Evolutionary conservation across 2,797 vertebrate genomes (phyloP), one percentile per base, ranked within the genome.

Genomic region (Etheostoma nigrum): DNA sequence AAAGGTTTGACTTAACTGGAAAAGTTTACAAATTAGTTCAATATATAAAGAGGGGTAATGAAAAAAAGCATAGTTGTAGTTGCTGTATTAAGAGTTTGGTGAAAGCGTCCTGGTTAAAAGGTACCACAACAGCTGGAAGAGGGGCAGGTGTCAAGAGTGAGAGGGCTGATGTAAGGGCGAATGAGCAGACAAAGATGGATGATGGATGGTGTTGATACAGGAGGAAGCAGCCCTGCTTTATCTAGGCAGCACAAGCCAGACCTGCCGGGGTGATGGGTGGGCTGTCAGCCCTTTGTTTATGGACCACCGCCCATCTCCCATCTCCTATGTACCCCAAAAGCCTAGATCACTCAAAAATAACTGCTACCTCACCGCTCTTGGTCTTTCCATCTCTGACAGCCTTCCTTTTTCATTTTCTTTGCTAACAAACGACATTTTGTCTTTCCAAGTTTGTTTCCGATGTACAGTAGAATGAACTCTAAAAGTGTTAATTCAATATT

Each of bases 201-300:
- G 95, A 95, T 93, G 94, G 93, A 96, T 95, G 93, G 73, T 91
- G 92, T 91, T 94, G 95, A 95, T 95, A 95, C 91, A 89, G 88
- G 90, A 94, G 89, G 91, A 87, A 90, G 89, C 82, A 85, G 87
- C 91, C 82, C 88, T 67, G 87, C 90, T 95, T 96, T 96, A 95
- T 96, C 95, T 93, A 92, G 85, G 86, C 89, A 89, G 93, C 94
- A 93, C 93, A 92, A 94, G 92, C 90, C 93, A 93, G 94, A 92
- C 89, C 93, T 95, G 95, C 94, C 91, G 89, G 85, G 87, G 91
- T 96, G 95, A 95, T 95, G 93, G 93, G 95, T 95, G 92, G 91
- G 89, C 94, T 95, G 95, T 95, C 95, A 93, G 83, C 68, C 81
- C 86, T 93, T 95, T 95, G 93, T 95, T 95, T 95, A 95, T 95